phyloP scores from a whole-genome alignment of 2,888 invertebrate genomes.

The Lasius platythorax region DNA sequence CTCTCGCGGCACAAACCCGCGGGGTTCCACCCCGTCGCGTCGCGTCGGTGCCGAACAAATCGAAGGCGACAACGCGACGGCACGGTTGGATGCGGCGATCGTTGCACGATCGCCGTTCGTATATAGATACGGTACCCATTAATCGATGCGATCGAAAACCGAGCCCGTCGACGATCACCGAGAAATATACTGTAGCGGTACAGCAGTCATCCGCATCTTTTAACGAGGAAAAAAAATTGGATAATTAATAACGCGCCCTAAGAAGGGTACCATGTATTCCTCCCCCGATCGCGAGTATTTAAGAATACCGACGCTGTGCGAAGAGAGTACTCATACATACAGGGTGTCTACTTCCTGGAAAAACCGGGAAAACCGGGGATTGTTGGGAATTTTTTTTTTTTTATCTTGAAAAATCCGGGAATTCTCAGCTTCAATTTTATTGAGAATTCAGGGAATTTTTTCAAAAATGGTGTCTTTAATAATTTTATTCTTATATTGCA shows the following conservation, averaged over 20 bases:
- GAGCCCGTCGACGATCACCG: conserved; percentile 26
- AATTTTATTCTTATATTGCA: no score
- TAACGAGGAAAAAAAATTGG: conserved; percentile 23
- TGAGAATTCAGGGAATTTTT: no score
- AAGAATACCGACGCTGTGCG: not conserved
- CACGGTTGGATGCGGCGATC: conserved; percentile 8
- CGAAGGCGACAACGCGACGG: conserved; percentile 53
- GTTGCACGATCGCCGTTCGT: conserved; percentile 37
- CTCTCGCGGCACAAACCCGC: conserved; percentile 64
- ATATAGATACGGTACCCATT: conserved; percentile 44
- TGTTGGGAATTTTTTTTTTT: no score
- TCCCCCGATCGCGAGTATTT: not conserved
- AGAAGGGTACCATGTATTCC: not conserved
- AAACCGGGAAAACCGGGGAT: no score
- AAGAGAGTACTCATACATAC: no score
- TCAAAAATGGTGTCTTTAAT: no score
- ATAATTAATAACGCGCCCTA: conserved; percentile 40
- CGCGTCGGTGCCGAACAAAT: conserved; percentile 59
- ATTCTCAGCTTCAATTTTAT: no score
- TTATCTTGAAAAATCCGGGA: no score
- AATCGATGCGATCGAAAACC: conserved; percentile 68
- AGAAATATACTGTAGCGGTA: not conserved
- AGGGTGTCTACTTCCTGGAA: no score
- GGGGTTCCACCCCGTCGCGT: conserved; percentile 68
- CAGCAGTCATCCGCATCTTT: not conserved